These are phyloP conservation scores for Poecilia gillii DNA, from an alignment of 2,797 vertebrate species.

Conservation along the genomic window DNA sequence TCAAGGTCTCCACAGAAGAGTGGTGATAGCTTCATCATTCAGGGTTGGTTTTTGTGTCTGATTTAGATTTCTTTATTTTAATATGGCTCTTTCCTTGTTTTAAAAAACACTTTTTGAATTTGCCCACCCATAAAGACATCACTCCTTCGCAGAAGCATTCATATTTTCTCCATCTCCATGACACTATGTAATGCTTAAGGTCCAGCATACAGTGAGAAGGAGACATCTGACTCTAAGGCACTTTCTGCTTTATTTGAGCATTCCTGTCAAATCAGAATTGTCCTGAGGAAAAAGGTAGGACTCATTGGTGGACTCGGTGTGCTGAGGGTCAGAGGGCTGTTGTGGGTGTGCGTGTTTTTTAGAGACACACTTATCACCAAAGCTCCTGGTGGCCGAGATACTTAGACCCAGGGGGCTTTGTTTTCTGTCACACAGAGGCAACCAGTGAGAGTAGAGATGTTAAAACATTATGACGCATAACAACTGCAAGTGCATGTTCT, in stretches of 20 bases:
- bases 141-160: conserved; percentile 3
- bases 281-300: conserved; percentile 36
- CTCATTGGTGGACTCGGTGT: conserved; percentile 9
- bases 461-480: conserved; percentile 30
- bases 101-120: not conserved
- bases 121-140: not conserved
- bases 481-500: conserved; percentile 19
- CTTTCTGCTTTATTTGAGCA: conserved; percentile 61
- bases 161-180: conserved; percentile 10
- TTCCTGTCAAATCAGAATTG: conserved; percentile 63
- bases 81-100: not conserved
- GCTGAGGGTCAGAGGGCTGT: conserved; percentile 31
- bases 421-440: conserved; percentile 26
- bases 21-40: not conserved
- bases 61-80: not conserved
- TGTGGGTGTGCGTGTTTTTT: conserved; percentile 33
- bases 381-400: conserved; percentile 14
- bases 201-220: conserved; percentile 10
- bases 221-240: conserved; percentile 23
- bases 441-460: conserved; percentile 5
- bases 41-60: not conserved
- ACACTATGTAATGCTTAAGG: conserved; percentile 21
- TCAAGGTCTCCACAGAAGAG: not conserved
- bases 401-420: conserved; percentile 21
- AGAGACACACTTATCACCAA: conserved; percentile 39